phyloP scores from a whole-genome alignment of 2,888 invertebrate genomes.

The Monopis laevigella region DNA sequence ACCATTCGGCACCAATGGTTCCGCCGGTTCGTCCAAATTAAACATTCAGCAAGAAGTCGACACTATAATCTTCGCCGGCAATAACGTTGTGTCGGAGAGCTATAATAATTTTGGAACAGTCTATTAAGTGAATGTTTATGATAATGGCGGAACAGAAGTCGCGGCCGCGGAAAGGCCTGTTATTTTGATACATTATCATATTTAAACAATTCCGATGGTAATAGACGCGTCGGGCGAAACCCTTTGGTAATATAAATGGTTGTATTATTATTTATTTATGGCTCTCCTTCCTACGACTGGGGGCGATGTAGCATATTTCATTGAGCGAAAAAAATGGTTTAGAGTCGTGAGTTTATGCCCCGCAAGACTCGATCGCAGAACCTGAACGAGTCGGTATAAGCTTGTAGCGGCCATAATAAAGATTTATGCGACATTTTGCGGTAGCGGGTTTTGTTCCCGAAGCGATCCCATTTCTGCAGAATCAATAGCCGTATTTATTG shows the following conservation, averaged over 20 bases:
- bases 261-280: slow-evolving; percentile 68
- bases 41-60: slow-evolving; percentile 36
- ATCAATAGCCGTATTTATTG: slow-evolving; percentile 64
- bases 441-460: slow-evolving; percentile 65
- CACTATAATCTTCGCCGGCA: slow-evolving; percentile 39
- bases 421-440: slow-evolving; percentile 65
- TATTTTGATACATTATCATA: slow-evolving; percentile 68
- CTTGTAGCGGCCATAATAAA: slow-evolving; percentile 66
- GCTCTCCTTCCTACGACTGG: slow-evolving; percentile 59
- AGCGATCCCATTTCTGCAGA: slow-evolving; percentile 61
- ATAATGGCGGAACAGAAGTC: slow-evolving; percentile 63
- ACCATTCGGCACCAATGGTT: background rate
- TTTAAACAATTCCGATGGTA: slow-evolving; percentile 68
- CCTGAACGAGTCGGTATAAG: slow-evolving; percentile 61
- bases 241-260: slow-evolving; percentile 68
- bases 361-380: slow-evolving; percentile 58
- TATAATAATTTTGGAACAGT: slow-evolving; percentile 63
- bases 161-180: slow-evolving; percentile 55
- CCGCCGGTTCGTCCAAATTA: slow-evolving; percentile 23
- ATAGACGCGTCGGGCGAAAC: slow-evolving; percentile 65
- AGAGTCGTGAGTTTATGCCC: slow-evolving; percentile 60
- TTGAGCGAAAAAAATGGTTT: slow-evolving; percentile 62
- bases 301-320: slow-evolving; percentile 63
- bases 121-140: slow-evolving; percentile 67
- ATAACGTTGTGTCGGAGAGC: slow-evolving; percentile 54